phyloP scores from a whole-genome alignment of 2,888 invertebrate genomes.

The Augochlorella aurata region DNA sequence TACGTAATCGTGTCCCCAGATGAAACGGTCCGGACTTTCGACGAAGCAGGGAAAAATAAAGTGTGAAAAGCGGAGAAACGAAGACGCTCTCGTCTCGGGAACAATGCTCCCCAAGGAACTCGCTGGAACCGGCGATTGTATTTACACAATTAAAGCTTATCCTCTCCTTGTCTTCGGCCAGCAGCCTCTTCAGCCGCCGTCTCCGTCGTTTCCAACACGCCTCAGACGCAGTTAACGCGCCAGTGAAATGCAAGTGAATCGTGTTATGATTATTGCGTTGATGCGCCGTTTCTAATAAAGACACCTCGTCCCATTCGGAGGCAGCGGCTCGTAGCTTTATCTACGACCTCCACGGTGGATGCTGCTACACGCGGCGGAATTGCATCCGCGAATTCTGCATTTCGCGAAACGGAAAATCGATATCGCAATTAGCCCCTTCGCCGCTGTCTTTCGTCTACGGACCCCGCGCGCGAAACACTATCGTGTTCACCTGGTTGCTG shows the following conservation, averaged over 20 bases:
- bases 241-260: slow-evolving; percentile 28
- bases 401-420: slow-evolving; percentile 39
- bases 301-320: slow-evolving; percentile 17
- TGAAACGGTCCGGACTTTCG: slow-evolving; percentile 49
- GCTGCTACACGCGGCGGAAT: slow-evolving; percentile 13
- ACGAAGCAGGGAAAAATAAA: slow-evolving; percentile 20
- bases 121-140: slow-evolving; percentile 47
- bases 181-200: not conserved
- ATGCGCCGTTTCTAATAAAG: slow-evolving; percentile 42
- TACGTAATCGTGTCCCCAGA: slow-evolving; percentile 55
- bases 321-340: slow-evolving; percentile 25
- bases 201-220: not conserved
- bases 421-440: slow-evolving; percentile 41
- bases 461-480: not conserved
- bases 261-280: slow-evolving; percentile 48
- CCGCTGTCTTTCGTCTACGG: slow-evolving; percentile 5
- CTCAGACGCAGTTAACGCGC: slow-evolving; percentile 25
- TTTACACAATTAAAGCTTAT: slow-evolving; percentile 68
- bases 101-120: slow-evolving; percentile 31
- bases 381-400: slow-evolving; percentile 26
- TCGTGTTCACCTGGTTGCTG: not conserved
- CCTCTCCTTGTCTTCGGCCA: not conserved
- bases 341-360: slow-evolving; percentile 27
- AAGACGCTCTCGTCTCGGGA: slow-evolving; percentile 5
- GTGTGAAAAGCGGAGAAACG: slow-evolving; percentile 21